A percentile compares a stretch with the other conserved stretches of the same genome.
Conservation (phyloP, 2,113 vertebrate species). For the Lepidothrix coronata region DNA sequence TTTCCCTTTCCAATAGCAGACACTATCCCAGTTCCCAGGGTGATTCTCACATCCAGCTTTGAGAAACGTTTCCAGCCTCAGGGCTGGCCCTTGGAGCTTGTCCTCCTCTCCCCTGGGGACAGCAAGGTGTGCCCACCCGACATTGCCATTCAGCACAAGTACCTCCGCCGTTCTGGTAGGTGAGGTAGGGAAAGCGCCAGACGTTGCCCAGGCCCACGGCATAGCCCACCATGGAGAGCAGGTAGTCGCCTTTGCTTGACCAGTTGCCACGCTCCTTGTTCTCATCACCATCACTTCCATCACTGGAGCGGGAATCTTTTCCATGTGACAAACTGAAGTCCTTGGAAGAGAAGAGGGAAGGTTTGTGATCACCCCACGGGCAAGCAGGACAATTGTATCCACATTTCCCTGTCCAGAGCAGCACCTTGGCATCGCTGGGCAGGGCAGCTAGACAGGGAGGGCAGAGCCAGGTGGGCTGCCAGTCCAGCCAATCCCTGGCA, state of each 20-base stretch:
- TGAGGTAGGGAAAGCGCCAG: constrained; percentile 94
- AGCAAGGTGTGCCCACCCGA: not conserved
- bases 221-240: constrained; percentile 93
- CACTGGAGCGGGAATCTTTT: constrained; percentile 35
- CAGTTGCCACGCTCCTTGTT: constrained; percentile 89
- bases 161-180: constrained; percentile 95
- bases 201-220: constrained; percentile 95
- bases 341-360: constrained; percentile 32
- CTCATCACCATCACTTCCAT: constrained; percentile 57
- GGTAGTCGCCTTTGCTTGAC: constrained; percentile 89
- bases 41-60: not conserved
- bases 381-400: not conserved
- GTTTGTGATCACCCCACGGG: not conserved
- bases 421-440: not conserved
- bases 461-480: not conserved
- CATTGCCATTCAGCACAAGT: not conserved
- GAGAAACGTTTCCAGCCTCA: not conserved
- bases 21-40: not conserved
- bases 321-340: constrained; percentile 54
- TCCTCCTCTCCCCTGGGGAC: not conserved
- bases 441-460: not conserved
- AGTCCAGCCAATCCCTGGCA: not conserved
- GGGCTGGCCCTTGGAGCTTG: not conserved
- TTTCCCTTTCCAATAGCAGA: not conserved
- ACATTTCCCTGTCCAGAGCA: not conserved